A percentile compares a stretch with the other conserved stretches of the same genome.
Conservation (phyloP, 2,888 invertebrate genomes). For the Agrotis segetum region DNA sequence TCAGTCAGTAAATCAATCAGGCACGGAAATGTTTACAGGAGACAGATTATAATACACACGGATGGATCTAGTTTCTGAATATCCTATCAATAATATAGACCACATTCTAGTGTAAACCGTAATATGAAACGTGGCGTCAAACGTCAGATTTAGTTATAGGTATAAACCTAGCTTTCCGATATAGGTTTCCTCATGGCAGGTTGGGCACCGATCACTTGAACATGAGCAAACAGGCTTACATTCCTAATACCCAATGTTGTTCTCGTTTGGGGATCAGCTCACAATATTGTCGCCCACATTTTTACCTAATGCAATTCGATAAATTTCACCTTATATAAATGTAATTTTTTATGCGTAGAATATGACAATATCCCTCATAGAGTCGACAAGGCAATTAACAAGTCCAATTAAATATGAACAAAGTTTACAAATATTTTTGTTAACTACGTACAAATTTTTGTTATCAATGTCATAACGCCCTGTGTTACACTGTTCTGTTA, state of each 20-base stretch:
- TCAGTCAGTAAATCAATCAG: constrained; percentile 30
- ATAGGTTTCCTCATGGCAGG: constrained; percentile 39
- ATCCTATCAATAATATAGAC: constrained; percentile 11
- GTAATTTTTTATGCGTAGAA: too few species aligned
- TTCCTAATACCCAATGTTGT: constrained; percentile 53
- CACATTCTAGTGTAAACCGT: constrained; percentile 12
- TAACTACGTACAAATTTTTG: background rate
- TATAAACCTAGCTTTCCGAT: constrained; percentile 30
- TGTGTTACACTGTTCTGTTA: background rate
- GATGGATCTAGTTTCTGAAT: constrained; percentile 22
- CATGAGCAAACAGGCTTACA: constrained; percentile 58
- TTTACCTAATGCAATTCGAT: constrained; percentile 18
- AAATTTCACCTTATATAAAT: too few species aligned
- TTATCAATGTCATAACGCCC: background rate
- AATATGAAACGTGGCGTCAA: constrained; percentile 26
- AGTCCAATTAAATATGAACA: background rate
- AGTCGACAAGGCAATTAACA: background rate
- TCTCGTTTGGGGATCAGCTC: constrained; percentile 41
- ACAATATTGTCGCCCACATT: constrained; percentile 33
- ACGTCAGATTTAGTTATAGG: constrained; percentile 15
- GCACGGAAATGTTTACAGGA: constrained; percentile 10
- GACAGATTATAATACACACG: background rate
- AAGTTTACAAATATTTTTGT: background rate
- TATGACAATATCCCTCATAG: background rate
- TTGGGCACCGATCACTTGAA: constrained; percentile 53